These are phyloP conservation scores for Lagenorhynchus albirostris DNA, from an alignment of 2,113 vertebrate species.

Conservation along the genomic window DNA sequence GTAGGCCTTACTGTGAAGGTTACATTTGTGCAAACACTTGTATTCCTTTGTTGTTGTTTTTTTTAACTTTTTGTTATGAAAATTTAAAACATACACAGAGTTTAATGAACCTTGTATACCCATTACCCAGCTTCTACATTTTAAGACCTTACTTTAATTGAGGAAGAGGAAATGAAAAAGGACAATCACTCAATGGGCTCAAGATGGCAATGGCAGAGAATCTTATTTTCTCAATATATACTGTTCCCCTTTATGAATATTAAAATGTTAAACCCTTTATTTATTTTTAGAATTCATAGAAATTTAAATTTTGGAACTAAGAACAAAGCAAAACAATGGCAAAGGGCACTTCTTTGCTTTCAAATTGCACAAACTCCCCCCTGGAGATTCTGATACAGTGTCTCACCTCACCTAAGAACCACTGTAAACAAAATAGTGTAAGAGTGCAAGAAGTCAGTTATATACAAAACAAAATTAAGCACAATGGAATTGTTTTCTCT, in stretches of 20 bases:
- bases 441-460: background rate
- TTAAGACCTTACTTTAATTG: constrained; percentile 7
- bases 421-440: background rate
- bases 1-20: background rate
- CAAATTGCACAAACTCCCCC: constrained; percentile 26
- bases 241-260: constrained; percentile 9
- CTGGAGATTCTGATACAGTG: constrained; percentile 53
- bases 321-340: background rate
- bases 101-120: background rate
- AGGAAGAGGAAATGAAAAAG: background rate
- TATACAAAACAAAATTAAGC: constrained; percentile 46
- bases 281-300: constrained; percentile 49
- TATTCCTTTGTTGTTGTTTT: background rate
- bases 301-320: constrained; percentile 34
- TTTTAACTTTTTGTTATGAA: constrained; percentile 7
- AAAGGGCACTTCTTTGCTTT: constrained; percentile 23
- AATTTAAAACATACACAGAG: background rate
- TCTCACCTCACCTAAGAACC: background rate
- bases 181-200: background rate
- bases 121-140: background rate
- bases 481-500: constrained; percentile 36
- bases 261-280: background rate
- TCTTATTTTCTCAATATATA: background rate
- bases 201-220: background rate
- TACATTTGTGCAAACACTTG: background rate